Conservation (phyloP, 1,140 invertebrate genomes). For the Procambarus virginalis region DNA sequence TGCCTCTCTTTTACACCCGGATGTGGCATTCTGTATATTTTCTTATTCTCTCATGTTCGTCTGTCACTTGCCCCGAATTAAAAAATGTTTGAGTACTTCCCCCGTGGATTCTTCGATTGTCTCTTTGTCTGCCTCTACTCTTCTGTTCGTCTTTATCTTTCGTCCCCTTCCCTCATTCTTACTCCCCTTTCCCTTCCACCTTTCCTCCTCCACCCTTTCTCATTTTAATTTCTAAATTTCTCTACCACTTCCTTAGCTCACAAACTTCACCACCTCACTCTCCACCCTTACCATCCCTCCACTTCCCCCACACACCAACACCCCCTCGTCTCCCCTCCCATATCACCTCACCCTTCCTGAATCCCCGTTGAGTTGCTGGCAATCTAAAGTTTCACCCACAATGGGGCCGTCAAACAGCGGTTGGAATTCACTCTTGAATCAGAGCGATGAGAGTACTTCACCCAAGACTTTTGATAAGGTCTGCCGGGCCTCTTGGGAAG, state of each 20-base stretch:
- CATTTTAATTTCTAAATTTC: too few species aligned
- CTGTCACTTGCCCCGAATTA: too few species aligned
- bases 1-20: too few species aligned
- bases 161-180: too few species aligned
- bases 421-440: slow-evolving; percentile 21
- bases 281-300: neutral
- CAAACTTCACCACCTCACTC: too few species aligned
- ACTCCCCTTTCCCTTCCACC: neutral
- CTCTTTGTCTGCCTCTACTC: too few species aligned
- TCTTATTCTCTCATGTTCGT: too few species aligned
- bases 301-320: neutral
- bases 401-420: slow-evolving; percentile 33
- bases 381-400: slow-evolving; percentile 34
- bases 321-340: neutral
- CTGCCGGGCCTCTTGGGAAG: neutral
- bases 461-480: slow-evolving; percentile 1
- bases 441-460: neutral
- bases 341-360: neutral
- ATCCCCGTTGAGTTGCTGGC: neutral
- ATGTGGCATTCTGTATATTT: too few species aligned
- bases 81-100: too few species aligned
- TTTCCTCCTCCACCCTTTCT: neutral
- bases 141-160: too few species aligned
- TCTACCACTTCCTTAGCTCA: too few species aligned
- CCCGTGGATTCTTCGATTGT: too few species aligned